Conservation (phyloP, 2,113 vertebrate genomes). For the Himantopus leucocephalus region DNA sequence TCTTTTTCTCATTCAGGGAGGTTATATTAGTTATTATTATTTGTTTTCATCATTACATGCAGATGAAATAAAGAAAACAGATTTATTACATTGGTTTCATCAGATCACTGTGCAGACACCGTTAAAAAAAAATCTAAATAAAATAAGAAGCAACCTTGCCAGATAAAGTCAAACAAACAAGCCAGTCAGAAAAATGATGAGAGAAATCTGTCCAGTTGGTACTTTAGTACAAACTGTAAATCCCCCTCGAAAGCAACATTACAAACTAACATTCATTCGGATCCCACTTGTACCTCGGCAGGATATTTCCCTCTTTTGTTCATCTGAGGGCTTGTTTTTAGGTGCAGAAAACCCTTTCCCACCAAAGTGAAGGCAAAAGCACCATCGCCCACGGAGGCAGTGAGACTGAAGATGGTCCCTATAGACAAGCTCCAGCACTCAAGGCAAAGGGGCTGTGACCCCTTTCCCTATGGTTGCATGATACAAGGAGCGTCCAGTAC, state of each 20-base stretch:
- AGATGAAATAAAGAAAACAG: neutral
- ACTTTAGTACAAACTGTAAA: neutral
- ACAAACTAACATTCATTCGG: neutral
- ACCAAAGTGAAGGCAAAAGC: neutral
- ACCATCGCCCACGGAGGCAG: accelerated
- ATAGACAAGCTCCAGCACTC: neutral
- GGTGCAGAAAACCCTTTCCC: neutral
- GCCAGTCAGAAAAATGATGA: neutral
- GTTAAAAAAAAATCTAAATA: neutral
- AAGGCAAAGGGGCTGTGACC: neutral
- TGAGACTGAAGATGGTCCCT: neutral
- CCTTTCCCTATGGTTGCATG: accelerated
- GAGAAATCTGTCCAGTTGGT: neutral
- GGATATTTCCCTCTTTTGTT: neutral
- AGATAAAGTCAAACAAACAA: neutral
- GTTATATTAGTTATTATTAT: neutral
- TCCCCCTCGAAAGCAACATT: neutral
- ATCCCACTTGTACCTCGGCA: neutral
- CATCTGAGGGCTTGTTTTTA: neutral
- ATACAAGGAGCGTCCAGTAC: neutral
- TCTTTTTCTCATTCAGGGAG: neutral
- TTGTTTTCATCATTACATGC: neutral
- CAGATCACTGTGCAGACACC: neutral
- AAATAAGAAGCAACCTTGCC: neutral
- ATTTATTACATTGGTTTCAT: neutral